Conservation (phyloP, 2,113 vertebrate species). For the Ciconia boyciana region DNA sequence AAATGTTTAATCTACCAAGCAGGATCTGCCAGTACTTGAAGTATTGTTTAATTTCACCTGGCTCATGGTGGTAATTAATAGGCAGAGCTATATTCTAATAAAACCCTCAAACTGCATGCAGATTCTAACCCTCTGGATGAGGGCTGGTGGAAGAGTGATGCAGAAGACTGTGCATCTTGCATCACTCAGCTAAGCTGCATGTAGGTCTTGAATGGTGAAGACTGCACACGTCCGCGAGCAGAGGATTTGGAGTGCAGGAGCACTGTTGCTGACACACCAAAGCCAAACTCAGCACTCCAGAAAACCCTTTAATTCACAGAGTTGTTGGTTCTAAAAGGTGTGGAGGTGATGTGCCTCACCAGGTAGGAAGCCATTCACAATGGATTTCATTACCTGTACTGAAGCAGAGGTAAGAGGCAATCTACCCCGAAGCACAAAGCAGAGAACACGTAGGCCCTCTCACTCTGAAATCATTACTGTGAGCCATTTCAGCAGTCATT, state of each 20-base stretch:
- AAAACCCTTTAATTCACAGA: not conserved
- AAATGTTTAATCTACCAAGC: not conserved
- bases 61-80: not conserved
- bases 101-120: not conserved
- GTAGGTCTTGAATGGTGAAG: not conserved
- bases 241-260: not conserved
- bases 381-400: not conserved
- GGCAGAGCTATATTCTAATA: not conserved
- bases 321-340: not conserved
- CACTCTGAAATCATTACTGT: not conserved
- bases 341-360: not conserved
- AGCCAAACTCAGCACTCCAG: not conserved
- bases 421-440: not conserved
- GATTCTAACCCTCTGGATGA: not conserved
- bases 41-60: not conserved
- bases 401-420: not conserved
- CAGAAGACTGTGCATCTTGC: not conserved
- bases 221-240: rapidly evolving
- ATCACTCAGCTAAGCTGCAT: not conserved
- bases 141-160: not conserved
- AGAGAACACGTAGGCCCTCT: not conserved
- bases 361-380: rapidly evolving
- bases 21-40: not conserved
- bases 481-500: not conserved
- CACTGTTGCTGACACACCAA: not conserved